A percentile compares a stretch with the other conserved stretches of the same genome.
Conservation (phyloP, 1,140 invertebrate genomes). For the Diabrotica undecimpunctata region DNA sequence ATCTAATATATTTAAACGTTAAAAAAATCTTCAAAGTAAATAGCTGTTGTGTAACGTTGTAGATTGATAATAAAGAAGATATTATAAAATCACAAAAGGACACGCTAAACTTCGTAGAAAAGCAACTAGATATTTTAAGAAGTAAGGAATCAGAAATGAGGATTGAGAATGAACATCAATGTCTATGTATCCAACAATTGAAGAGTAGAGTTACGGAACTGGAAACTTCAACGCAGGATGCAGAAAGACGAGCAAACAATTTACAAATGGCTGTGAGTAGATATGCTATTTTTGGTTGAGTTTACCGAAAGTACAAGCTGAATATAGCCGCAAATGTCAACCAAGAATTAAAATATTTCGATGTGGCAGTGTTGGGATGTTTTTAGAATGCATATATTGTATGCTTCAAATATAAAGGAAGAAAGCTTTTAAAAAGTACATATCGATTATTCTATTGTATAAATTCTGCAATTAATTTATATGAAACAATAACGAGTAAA, state of each 20-base stretch:
- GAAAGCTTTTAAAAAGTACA: too few species aligned
- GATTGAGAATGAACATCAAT: slow-evolving; percentile 21
- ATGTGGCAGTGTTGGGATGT: too few species aligned
- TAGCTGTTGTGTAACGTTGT: slow-evolving; percentile 4
- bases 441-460: too few species aligned
- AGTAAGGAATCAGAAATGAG: slow-evolving; percentile 18
- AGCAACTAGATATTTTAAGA: slow-evolving; percentile 9
- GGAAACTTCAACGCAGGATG: slow-evolving; percentile 32
- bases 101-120: background rate
- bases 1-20: too few species aligned
- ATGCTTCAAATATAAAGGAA: too few species aligned
- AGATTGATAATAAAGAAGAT: slow-evolving; percentile 17
- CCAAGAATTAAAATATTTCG: too few species aligned
- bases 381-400: too few species aligned
- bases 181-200: slow-evolving; percentile 29
- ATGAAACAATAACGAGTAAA: too few species aligned
- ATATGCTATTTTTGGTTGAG: background rate
- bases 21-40: background rate
- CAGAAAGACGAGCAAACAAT: slow-evolving; percentile 37
- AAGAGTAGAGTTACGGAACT: slow-evolving; percentile 33
- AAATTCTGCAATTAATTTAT: too few species aligned
- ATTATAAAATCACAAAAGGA: slow-evolving; percentile 14
- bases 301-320: too few species aligned
- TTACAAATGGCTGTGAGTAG: slow-evolving; percentile 40
- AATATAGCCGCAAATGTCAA: too few species aligned